Conservation (phyloP, 2,888 invertebrate species). For the Chydorus sphaericus region DNA sequence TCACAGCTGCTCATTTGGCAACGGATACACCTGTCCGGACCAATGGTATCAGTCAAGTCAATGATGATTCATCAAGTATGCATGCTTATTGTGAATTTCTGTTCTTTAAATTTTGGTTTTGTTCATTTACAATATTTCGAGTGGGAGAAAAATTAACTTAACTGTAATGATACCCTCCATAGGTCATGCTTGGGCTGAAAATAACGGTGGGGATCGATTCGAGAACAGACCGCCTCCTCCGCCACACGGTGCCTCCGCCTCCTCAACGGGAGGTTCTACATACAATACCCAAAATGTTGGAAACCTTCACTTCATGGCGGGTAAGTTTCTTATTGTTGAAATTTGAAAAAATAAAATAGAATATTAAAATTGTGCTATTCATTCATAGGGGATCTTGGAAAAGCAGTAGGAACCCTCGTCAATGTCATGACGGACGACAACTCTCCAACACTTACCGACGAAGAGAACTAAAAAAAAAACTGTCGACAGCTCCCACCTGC, state of each 20-base stretch:
- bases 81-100: not conserved
- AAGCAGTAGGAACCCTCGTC: conserved; percentile 75
- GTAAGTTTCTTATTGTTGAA: conserved; percentile 32
- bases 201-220: conserved; percentile 1
- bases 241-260: not conserved
- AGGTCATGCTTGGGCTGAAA: conserved; percentile 7
- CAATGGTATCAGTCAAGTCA: not conserved
- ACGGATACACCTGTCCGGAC: conserved; percentile 56
- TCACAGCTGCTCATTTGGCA: conserved; percentile 79
- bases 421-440: conserved; percentile 62
- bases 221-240: conserved; percentile 20
- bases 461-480: conserved; percentile 9
- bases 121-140: too few relatives aligned
- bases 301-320: conserved; percentile 69
- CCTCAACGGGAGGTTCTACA: not conserved
- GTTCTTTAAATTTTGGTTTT: too few relatives aligned
- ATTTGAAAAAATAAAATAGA: too few relatives aligned
- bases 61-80: conserved; percentile 18
- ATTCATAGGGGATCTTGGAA: conserved; percentile 60
- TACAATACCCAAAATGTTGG: conserved; percentile 31
- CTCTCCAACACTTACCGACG: conserved; percentile 11
- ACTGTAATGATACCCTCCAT: not conserved
- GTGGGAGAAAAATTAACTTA: too few relatives aligned
- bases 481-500: too few relatives aligned
- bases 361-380: not conserved